phyloP scores from a whole-genome alignment of 2,888 invertebrate genomes.

The Mythimna impura region DNA sequence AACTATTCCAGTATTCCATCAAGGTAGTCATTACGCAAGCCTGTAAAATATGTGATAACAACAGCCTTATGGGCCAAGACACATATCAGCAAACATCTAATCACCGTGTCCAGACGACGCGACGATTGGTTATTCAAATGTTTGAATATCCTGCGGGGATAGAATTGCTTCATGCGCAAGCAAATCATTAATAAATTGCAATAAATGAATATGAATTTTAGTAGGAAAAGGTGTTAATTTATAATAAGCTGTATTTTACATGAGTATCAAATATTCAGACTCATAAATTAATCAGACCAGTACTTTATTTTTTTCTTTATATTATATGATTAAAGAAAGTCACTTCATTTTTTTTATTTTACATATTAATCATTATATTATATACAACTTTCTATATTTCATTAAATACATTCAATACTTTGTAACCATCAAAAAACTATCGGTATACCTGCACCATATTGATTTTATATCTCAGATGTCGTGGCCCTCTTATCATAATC shows the following conservation, averaged over 20 bases:
- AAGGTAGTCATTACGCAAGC: constrained; percentile 32
- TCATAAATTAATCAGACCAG: background rate
- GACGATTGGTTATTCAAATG: constrained; percentile 65
- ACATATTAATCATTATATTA: background rate
- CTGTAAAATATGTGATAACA: constrained; percentile 55
- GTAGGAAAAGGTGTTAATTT: constrained; percentile 2
- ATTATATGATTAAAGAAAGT: too few relatives aligned
- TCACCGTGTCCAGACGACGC: constrained; percentile 44
- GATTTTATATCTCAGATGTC: constrained; percentile 17
- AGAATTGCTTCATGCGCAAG: constrained; percentile 48
- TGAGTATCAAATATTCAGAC: background rate
- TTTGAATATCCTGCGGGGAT: constrained; percentile 63
- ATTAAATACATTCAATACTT: background rate
- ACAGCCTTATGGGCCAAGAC: constrained; percentile 35
- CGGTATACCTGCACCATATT: background rate
- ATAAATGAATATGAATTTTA: constrained; percentile 6
- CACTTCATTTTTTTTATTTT: too few relatives aligned
- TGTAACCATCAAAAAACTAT: background rate
- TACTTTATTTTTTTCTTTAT: background rate
- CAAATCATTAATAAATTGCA: constrained; percentile 43
- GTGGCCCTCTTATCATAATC: constrained; percentile 20
- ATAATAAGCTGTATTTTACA: background rate
- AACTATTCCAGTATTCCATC: constrained; percentile 32
- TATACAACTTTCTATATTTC: too few relatives aligned
- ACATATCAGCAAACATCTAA: constrained; percentile 57